Evolutionary conservation across 2,888 invertebrate species (phyloP), one percentile per base, ranked within the genome.

Genomic region (Nomada goodeniana): DNA sequence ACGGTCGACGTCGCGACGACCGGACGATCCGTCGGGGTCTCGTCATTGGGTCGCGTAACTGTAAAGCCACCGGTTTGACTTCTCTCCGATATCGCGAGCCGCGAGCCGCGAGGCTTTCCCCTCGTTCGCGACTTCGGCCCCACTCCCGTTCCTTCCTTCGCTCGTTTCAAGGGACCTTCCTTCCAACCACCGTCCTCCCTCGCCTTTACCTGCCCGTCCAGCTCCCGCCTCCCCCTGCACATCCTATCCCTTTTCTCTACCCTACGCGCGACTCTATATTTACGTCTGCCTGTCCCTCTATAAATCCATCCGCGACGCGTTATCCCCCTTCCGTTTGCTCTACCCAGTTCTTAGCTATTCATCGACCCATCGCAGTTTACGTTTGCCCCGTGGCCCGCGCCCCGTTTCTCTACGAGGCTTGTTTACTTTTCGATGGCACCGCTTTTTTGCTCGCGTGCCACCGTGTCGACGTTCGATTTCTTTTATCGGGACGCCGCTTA

Each of bases 31-130:
- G 74, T 74, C 82, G 81, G 91, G 90, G 91, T 80, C 73, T 90
- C 91, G 88, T 89, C 90, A 89, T 91, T 92, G 92, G 93, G 93
- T 93, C 93, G 91, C 86, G 84, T 93, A 93, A 93, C 93, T 92
- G 93, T 92, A 91, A 86, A 88, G 86, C 69, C 86, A 85, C 86
- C 87, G 86, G 84, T 88, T 84, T 77, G 82, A 79, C 84, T 86
- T 78, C 75, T 85, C 85, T 69, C 75, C 72, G 73, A 67, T 84
- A 76, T 84, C 84, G 69, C 70, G 20, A 65, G 52, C 61, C 53
- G 53, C 78, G 68, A 68, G 42, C 61, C 53, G 53, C 78, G 68
- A 68, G 42, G 36, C 36, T 55, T 68, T 53, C 73, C 13, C 42
- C 67, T 15, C 11, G 29, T 23, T 26, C 73, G n/a, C 69, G 64